A percentile compares a stretch with the other conserved stretches of the same genome.
Evolutionary conservation across 2,888 invertebrate genomes (phyloP).

Genomic region (Terebella lapidaria): DNA sequence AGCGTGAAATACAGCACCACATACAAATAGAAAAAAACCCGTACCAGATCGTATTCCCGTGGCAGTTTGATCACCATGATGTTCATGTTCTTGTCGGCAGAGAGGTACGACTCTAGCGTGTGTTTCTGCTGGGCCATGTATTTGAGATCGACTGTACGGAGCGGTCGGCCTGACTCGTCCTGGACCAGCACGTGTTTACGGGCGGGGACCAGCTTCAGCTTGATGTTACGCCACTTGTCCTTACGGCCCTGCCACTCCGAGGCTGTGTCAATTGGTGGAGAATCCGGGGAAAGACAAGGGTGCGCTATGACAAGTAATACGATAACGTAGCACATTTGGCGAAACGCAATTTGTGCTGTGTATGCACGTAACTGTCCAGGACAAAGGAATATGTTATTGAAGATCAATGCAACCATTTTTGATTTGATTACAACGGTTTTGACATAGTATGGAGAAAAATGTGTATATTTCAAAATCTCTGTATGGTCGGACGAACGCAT

Average conservation of each 20-base stretch:
- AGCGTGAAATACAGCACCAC: neutral
- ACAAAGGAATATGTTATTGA: too few relatives aligned
- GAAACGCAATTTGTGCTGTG: too few relatives aligned
- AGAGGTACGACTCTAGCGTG: neutral
- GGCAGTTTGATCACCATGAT: neutral
- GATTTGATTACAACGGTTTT: too few relatives aligned
- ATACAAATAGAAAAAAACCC: neutral
- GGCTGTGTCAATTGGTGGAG: slow-evolving; percentile 26
- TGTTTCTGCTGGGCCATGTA: neutral
- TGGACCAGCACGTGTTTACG: slow-evolving; percentile 10
- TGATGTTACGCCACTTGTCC: slow-evolving; percentile 20
- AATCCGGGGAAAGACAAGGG: neutral
- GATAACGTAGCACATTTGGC: too few relatives aligned
- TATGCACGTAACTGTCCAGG: too few relatives aligned
- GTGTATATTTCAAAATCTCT: too few relatives aligned
- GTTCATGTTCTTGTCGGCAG: neutral
- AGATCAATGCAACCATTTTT: too few relatives aligned
- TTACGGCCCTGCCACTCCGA: slow-evolving; percentile 41
- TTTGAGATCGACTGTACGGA: slow-evolving; percentile 21
- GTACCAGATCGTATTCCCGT: slow-evolving; percentile 1
- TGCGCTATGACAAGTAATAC: too few relatives aligned
- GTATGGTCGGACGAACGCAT: too few relatives aligned
- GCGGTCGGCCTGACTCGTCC: neutral
- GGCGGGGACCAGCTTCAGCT: slow-evolving; percentile 9
- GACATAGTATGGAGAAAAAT: too few relatives aligned